phyloP scores from a whole-genome alignment of 1,140 invertebrate species.

The Xylocopa sonorina region DNA sequence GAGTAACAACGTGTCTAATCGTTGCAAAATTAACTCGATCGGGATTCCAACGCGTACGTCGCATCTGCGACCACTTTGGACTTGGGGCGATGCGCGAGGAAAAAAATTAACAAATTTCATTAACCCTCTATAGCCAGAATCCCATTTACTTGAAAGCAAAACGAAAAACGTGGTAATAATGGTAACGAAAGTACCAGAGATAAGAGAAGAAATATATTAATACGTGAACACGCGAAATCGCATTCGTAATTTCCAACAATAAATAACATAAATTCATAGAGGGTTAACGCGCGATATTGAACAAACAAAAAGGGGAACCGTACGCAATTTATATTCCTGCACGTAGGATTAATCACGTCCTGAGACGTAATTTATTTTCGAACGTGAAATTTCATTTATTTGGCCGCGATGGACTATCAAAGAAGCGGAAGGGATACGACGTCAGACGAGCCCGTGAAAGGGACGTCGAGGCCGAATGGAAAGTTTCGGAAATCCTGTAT shows the following conservation, averaged over 20 bases:
- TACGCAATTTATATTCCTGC: neutral
- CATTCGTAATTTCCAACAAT: no score
- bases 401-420: conserved; percentile 3
- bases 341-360: neutral
- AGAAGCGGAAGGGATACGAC: conserved; percentile 13
- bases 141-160: no score
- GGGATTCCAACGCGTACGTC: neutral
- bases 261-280: no score
- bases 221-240: no score
- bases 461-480: neutral
- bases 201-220: no score
- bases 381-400: no score
- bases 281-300: conserved; percentile 7
- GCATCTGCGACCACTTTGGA: neutral
- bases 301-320: neutral
- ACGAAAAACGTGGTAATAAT: no score
- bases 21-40: neutral
- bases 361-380: neutral
- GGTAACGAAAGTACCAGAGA: no score
- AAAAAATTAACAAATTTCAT: no score
- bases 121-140: no score
- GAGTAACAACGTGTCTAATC: conserved; percentile 12
- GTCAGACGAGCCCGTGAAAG: neutral
- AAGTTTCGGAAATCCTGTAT: conserved; percentile 36
- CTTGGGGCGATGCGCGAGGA: neutral